Base-by-base conservation (phyloP, 2,888 invertebrate genomes). In the Agapostemon virescens region DNA sequence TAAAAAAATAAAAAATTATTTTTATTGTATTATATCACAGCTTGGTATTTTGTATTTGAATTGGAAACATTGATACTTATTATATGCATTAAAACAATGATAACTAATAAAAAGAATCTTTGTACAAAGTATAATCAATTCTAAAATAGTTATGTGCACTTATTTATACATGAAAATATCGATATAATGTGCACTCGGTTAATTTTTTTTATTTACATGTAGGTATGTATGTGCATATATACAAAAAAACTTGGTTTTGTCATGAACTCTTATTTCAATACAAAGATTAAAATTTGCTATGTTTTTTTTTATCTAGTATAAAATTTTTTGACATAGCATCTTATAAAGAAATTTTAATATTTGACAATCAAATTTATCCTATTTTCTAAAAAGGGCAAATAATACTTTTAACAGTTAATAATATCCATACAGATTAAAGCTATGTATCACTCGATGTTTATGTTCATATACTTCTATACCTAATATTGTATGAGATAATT, bases 21-120 rank as follows among this genome's bases (percentile, higher is more conserved):
- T 80, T 81, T 79, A 84, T 81, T 75, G 66, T 80, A 75, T 81
- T 45, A n/a, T 80, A 86, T 86, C 86, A 88, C 85, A 85, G 85
- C 79, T 79, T 42, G 61, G 66, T 70, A 66, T 33, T 55, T 79
- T 81, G 58, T 26, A 52, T 75, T 80, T 63, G 20, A 38, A 70
- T 74, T 42, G 30, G 61, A 71, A 77, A 73, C 49, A 63, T 70
- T 42, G 33, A 75, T 78, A 64, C 68, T 64, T 49, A 40, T 69
- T 38, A 36, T 68, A 58, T 15, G 26, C 58, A 1, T 76, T 30
- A 45, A 73, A 33, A 63, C 52, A 30, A 40, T 69, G 49, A n/a
- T 36, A 42, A 64, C 77, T 68, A 64, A 79, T 42, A 77, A 77
- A 73, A 70, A 49, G 49, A 69, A 69, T 13, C 63, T 74, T 69